Conservation (phyloP, 2,797 vertebrate genomes). For the Eulemur mongoz region DNA sequence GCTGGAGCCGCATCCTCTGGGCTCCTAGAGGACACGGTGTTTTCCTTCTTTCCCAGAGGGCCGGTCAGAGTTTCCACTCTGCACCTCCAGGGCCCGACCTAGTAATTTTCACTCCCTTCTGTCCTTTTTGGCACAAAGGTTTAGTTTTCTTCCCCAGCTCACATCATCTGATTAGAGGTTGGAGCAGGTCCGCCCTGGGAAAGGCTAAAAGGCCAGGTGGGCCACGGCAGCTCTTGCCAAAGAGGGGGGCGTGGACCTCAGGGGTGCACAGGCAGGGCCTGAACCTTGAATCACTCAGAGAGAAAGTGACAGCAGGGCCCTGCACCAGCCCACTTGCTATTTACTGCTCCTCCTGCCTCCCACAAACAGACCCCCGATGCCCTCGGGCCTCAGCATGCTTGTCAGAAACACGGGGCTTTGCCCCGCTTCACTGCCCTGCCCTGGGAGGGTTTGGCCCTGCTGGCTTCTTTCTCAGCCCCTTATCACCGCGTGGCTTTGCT, state of each 20-base stretch:
- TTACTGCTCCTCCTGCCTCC: background rate
- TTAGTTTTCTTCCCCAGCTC: background rate
- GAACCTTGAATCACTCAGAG: background rate
- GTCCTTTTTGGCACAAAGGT: background rate
- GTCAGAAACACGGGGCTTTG: background rate
- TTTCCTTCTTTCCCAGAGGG: background rate
- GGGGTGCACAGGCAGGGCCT: background rate
- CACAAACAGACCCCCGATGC: no score
- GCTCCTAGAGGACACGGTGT: background rate
- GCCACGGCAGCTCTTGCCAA: background rate
- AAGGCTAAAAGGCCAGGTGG: background rate
- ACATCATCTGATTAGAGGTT: background rate
- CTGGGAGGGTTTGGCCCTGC: background rate
- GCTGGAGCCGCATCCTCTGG: background rate
- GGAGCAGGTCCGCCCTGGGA: background rate
- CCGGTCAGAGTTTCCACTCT: constrained; percentile 17
- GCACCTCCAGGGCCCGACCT: background rate
- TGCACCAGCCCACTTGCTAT: no score
- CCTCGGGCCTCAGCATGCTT: background rate
- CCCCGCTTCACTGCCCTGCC: background rate
- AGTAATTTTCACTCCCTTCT: background rate
- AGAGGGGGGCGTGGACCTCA: background rate
- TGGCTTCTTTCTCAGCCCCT: background rate
- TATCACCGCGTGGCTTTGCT: background rate
- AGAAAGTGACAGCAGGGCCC: background rate